Evolutionary conservation across 2,797 vertebrate species (phyloP), one percentile per base, ranked within the genome.

Genomic region (Betta splendens): DNA sequence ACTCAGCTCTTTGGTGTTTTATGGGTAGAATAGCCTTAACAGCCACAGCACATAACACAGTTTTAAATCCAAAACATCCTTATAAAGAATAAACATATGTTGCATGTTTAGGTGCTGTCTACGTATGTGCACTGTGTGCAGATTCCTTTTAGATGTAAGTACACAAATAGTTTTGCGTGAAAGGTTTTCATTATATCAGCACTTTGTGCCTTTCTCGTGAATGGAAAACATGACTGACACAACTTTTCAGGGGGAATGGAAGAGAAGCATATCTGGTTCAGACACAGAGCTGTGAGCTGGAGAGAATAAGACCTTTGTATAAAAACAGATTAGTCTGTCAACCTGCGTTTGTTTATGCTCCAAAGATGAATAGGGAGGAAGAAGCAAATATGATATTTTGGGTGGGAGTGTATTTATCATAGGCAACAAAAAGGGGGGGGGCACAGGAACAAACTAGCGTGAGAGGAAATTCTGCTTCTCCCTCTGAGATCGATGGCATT

Each of bases 341-440:
- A 68, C 69, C 40, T 46, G 65, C 79, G 70, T 83, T 85, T 89
- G 80, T 80, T 87, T 87, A 63, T 35, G 12, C 31, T 44, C 45
- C 6, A 3, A 57, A 77, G 78, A 81, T 58, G 69, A 74, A 77
- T 72, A 17, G 54, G 68, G 51, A 54, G 51, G 69, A 81, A 45
- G 68, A 61, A 48, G 70, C 33, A 47, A 79, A 79, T 79, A 48
- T 75, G 53, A 80, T 83, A 79, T 72, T 66, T 46, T 42, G 47
- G 69, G 36, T 47, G 42, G 56, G 45, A 39, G 39, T 47, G 51
- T 72, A 64, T 85, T 77, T 69, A 71, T 81, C 77, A 78, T 58
- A 6, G 0, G 15, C 25, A 11, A 9, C 9, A 3, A 58, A 47
- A 42, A 36, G n/a, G n/a, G n/a, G 7, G 45, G 12, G 13, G 17